These are phyloP conservation scores for Norana najaformis DNA, from an alignment of 2,888 invertebrate genomes.

Conservation along the genomic window DNA sequence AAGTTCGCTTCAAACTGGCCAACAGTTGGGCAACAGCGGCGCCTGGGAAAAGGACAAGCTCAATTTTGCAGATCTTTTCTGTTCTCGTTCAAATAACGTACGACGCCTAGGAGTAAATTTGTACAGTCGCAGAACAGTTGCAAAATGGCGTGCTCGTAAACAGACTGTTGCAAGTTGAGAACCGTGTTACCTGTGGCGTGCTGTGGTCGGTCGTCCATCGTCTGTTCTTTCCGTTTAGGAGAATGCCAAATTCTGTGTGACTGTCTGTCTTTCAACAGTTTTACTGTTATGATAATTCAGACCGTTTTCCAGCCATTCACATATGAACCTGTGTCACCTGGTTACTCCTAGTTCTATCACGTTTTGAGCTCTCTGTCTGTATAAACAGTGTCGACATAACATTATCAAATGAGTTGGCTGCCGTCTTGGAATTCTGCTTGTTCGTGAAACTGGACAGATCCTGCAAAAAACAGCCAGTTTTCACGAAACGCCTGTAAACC, in stretches of 20 bases:
- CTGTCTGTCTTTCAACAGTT: constrained; percentile 9
- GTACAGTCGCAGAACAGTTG: constrained; percentile 13
- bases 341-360: not conserved
- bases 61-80: constrained; percentile 7
- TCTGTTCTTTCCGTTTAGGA: not conserved
- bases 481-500: not conserved
- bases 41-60: not conserved
- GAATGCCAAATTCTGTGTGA: constrained; percentile 9
- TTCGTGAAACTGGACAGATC: not conserved
- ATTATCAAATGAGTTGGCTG: not conserved
- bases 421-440: not conserved
- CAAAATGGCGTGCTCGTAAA: constrained; percentile 3
- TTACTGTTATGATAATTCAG: not conserved
- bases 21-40: not conserved
- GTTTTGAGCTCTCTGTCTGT: not conserved
- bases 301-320: not conserved
- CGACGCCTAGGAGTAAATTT: constrained; percentile 5
- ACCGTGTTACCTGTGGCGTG: not conserved
- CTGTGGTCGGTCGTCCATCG: not conserved
- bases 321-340: not conserved
- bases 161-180: not conserved
- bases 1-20: not conserved
- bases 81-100: constrained; percentile 6
- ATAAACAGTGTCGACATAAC: not conserved
- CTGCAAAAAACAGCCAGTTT: not conserved